Evolutionary conservation across 2,797 vertebrate genomes (phyloP).

Genomic region (Pogoniulus pusillus): DNA sequence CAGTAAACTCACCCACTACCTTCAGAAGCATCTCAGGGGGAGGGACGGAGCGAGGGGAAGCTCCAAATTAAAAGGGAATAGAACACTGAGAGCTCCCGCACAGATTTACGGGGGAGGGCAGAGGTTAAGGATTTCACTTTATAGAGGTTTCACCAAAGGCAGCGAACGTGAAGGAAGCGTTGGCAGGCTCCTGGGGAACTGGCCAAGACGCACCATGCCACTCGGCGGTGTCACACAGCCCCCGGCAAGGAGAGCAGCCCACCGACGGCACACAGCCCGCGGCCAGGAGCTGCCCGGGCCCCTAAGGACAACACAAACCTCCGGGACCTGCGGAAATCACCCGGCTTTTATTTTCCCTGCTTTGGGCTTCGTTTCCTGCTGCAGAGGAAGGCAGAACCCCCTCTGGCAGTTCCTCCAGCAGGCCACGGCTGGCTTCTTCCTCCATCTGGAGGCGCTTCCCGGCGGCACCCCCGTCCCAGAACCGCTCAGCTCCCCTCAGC

Average conservation of each 20-base stretch:
- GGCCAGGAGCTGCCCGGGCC: rapidly evolving
- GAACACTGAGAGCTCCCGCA: neutral
- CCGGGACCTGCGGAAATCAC: no score
- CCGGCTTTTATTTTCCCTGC: neutral
- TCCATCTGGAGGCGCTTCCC: neutral
- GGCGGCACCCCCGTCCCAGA: neutral
- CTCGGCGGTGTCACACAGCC: neutral
- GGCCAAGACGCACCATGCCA: no score
- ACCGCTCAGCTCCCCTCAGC: neutral
- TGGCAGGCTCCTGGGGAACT: no score
- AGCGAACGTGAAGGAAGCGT: neutral
- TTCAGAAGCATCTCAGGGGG: neutral
- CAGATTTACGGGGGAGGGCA: no score
- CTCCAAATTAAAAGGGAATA: rapidly evolving
- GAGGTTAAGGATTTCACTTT: neutral
- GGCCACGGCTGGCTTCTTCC: neutral
- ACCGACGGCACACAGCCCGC: rapidly evolving
- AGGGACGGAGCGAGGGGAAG: rapidly evolving
- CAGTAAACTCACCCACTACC: no score
- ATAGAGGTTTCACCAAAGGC: neutral
- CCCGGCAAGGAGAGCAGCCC: rapidly evolving
- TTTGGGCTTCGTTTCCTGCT: rapidly evolving
- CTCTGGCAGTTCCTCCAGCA: neutral
- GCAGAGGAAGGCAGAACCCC: neutral
- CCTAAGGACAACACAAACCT: rapidly evolving